Percentiles rank a stretch among this genome's conserved stretches.
phyloP scores from a whole-genome alignment of 1,140 invertebrate species.

The Druon quercuslanigerum region DNA sequence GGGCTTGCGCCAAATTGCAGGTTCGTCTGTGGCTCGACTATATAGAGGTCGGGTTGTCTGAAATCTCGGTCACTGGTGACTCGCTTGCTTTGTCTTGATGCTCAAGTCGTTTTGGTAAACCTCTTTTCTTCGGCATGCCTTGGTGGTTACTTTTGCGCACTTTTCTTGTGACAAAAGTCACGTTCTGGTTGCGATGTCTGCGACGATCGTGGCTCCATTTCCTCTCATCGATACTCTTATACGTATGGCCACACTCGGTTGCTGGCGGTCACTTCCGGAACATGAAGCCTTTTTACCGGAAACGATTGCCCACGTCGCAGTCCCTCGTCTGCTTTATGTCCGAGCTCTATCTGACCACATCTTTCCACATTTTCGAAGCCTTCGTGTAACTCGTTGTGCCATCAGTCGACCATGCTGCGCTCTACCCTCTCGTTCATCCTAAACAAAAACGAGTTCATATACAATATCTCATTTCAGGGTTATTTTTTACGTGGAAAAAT shows the following conservation, averaged over 20 bases:
- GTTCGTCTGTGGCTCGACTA: slow-evolving; percentile 59
- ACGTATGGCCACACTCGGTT: slow-evolving; percentile 42
- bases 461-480: background rate
- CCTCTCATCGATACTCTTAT: slow-evolving; percentile 42
- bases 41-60: slow-evolving; percentile 47
- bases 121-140: slow-evolving; percentile 35
- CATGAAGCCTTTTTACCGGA: slow-evolving; percentile 44
- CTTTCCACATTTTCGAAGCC: slow-evolving; percentile 49
- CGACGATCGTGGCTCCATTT: slow-evolving; percentile 48
- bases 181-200: slow-evolving; percentile 40
- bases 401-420: slow-evolving; percentile 71
- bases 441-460: background rate
- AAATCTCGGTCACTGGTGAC: slow-evolving; percentile 33
- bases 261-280: slow-evolving; percentile 45
- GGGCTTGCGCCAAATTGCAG: slow-evolving; percentile 71
- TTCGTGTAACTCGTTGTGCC: slow-evolving; percentile 57
- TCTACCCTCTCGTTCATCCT: slow-evolving; percentile 75
- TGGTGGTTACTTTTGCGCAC: slow-evolving; percentile 30
- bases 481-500: background rate
- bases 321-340: slow-evolving; percentile 44
- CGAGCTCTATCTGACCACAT: slow-evolving; percentile 36
- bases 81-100: background rate
- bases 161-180: slow-evolving; percentile 41
- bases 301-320: slow-evolving; percentile 45
- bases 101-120: slow-evolving; percentile 27